Conservation (phyloP, 2,888 invertebrate genomes). For the Meghimatium bilineatum region DNA sequence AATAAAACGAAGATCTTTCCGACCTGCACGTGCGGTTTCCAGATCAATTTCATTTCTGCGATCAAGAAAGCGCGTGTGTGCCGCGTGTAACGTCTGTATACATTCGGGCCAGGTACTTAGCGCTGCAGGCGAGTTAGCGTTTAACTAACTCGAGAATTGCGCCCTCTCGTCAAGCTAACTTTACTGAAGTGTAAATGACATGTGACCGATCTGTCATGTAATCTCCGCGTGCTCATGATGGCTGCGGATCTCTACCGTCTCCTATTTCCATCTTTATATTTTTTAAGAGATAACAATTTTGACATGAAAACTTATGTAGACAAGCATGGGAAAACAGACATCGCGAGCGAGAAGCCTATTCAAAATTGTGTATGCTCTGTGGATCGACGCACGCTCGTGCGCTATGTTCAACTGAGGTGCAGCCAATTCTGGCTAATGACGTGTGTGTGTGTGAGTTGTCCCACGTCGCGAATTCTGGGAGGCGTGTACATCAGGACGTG, state of each 20-base stretch:
- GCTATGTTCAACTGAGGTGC: constrained; percentile 3
- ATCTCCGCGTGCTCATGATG: neutral
- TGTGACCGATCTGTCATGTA: constrained; percentile 11
- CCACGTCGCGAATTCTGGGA: neutral
- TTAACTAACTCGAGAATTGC: constrained; percentile 25
- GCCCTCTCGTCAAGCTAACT: constrained; percentile 22
- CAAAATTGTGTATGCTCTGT: neutral
- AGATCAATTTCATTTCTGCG: neutral
- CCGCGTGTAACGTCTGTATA: neutral
- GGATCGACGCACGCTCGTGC: neutral
- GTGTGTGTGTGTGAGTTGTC: constrained; percentile 13
- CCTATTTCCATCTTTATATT: no score
- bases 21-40: constrained; percentile 3
- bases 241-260: neutral
- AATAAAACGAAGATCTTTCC: constrained; percentile 9
- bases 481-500: neutral
- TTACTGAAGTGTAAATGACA: constrained; percentile 20
- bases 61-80: constrained; percentile 1
- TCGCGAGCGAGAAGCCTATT: neutral
- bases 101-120: constrained; percentile 6
- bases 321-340: constrained; percentile 16
- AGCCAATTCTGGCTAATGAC: constrained; percentile 21
- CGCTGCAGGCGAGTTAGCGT: constrained; percentile 6
- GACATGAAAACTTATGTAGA: neutral
- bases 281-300: no score